phyloP scores from a whole-genome alignment of 2,113 vertebrate genomes.

The Tauraco erythrolophus region DNA sequence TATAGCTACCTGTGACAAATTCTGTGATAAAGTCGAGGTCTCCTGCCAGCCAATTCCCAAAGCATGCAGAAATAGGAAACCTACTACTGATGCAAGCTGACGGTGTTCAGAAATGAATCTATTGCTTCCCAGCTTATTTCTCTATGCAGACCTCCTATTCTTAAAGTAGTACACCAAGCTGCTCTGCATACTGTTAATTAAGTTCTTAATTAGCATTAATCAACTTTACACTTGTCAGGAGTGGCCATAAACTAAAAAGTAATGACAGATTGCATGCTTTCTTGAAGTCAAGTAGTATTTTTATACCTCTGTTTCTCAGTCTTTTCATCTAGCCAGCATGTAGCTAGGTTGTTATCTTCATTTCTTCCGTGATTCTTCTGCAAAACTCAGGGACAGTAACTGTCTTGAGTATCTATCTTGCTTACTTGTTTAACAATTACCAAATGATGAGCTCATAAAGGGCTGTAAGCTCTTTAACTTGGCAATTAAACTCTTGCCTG shows the following conservation, averaged over 20 bases:
- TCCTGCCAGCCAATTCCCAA: neutral
- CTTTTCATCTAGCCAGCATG: neutral
- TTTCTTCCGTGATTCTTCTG: neutral
- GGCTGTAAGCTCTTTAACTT: neutral
- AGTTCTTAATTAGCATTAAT: neutral
- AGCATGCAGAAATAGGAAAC: neutral
- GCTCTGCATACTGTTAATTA: neutral
- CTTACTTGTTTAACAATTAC: neutral
- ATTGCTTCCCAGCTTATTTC: neutral
- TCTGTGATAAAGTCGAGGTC: neutral
- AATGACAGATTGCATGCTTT: neutral
- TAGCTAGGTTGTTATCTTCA: neutral
- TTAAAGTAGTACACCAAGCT: neutral
- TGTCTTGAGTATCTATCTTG: neutral
- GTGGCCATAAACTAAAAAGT: neutral
- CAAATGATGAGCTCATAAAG: neutral
- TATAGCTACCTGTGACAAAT: neutral
- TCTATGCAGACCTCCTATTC: neutral
- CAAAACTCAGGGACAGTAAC: neutral
- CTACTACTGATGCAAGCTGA: neutral
- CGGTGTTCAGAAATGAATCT: neutral
- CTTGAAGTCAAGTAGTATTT: neutral
- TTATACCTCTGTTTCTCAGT: neutral
- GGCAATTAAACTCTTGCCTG: neutral
- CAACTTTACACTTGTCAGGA: neutral